Percentiles rank a stretch among this genome's conserved stretches.
Evolutionary conservation across 2,797 vertebrate species (phyloP).

Genomic region (Liparis tanakae): DNA sequence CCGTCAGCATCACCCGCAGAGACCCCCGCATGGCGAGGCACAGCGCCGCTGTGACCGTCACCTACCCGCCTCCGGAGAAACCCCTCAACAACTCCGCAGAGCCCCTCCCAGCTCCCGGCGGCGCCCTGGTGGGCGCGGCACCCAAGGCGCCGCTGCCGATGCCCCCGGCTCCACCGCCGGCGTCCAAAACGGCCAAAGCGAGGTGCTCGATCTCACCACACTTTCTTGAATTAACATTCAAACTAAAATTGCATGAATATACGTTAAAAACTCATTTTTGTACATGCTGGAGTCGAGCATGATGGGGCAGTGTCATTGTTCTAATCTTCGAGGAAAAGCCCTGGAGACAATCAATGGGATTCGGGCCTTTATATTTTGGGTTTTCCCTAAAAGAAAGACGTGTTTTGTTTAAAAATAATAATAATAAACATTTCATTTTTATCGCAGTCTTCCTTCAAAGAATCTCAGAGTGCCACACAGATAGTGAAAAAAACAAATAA

Average conservation of each 20-base stretch:
- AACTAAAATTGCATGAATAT: not conserved
- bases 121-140: slow-evolving; percentile 57
- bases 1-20: slow-evolving; percentile 90
- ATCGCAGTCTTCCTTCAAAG: too few species aligned
- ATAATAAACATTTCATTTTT: too few species aligned
- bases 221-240: not conserved
- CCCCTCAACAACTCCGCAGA: slow-evolving; percentile 47
- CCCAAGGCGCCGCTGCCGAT: slow-evolving; percentile 69
- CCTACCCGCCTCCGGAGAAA: slow-evolving; percentile 64
- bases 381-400: slow-evolving; percentile 10
- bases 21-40: slow-evolving; percentile 92
- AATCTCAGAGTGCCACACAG: too few species aligned
- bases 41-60: slow-evolving; percentile 50
- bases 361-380: not conserved
- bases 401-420: too few species aligned
- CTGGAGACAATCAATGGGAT: not conserved
- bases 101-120: slow-evolving; percentile 38
- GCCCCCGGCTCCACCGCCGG: slow-evolving; percentile 71
- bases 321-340: not conserved
- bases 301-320: not conserved
- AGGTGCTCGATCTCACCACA: slow-evolving; percentile 58
- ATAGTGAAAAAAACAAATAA: too few species aligned
- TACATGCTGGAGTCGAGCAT: not conserved
- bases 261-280: not conserved
- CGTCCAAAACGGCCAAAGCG: slow-evolving; percentile 62